Percentiles rank a stretch among this genome's conserved stretches.
phyloP scores from a whole-genome alignment of 2,888 invertebrate species.

The Pteria penguin region DNA sequence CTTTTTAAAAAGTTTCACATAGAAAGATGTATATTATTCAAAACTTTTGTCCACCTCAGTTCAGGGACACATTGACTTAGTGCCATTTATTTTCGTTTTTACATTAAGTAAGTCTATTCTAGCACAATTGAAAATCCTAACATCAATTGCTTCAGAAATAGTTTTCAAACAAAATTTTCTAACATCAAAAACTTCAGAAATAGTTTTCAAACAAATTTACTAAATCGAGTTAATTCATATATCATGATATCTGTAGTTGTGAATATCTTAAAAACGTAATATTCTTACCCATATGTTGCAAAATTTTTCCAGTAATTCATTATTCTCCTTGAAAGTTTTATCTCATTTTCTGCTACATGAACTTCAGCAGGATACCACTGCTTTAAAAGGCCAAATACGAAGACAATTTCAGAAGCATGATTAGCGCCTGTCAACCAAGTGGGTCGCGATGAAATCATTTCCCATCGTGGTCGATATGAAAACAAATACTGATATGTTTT shows the following conservation, averaged over 20 bases:
- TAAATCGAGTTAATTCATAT: not conserved
- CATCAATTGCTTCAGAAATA: too few species aligned
- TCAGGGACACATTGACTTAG: too few species aligned
- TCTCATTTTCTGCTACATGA: constrained; percentile 85
- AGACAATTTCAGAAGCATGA: constrained; percentile 96
- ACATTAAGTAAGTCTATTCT: too few species aligned
- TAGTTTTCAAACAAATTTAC: not conserved
- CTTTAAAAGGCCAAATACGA: constrained; percentile 92
- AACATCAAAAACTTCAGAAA: not conserved
- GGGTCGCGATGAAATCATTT: constrained; percentile 87
- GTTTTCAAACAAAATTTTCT: not conserved
- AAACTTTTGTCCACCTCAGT: too few species aligned
- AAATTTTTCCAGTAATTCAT: constrained; percentile 98
- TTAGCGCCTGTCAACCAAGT: constrained; percentile 94
- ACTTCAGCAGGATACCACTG: constrained; percentile 46
- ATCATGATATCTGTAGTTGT: too few species aligned
- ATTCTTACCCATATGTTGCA: constrained; percentile 94
- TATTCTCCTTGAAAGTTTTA: constrained; percentile 89
- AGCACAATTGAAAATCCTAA: too few species aligned
- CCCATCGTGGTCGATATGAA: constrained; percentile 88
- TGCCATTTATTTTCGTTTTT: too few species aligned
- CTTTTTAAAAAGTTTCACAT: too few species aligned
- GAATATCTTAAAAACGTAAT: too few species aligned
- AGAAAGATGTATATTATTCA: too few species aligned
- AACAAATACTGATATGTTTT: constrained; percentile 94